phyloP scores from a whole-genome alignment of 1,140 invertebrate species.

The Ganaspis sp. region DNA sequence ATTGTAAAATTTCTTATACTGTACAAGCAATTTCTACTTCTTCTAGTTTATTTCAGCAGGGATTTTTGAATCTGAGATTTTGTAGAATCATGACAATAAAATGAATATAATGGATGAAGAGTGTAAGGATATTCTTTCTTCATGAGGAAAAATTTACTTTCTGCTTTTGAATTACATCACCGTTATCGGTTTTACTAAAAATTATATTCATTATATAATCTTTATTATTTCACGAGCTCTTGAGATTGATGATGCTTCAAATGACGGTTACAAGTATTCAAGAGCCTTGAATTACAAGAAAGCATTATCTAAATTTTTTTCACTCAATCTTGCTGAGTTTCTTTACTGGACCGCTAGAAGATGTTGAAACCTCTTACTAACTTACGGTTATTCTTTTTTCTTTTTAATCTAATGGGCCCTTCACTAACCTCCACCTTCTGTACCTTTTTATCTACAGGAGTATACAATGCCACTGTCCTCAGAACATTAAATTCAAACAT shows the following conservation, averaged over 20 bases:
- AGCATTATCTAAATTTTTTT: not conserved
- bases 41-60: too few relatives aligned
- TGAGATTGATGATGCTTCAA: not conserved
- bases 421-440: constrained; percentile 14
- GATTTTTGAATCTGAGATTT: too few relatives aligned
- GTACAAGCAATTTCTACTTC: too few relatives aligned
- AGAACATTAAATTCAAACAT: too few relatives aligned
- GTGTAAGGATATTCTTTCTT: too few relatives aligned
- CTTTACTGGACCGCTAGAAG: constrained; percentile 44
- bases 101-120: too few relatives aligned
- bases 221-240: not conserved
- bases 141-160: too few relatives aligned
- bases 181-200: not conserved
- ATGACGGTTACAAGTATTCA: not conserved
- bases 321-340: constrained; percentile 41
- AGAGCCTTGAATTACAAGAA: too few relatives aligned
- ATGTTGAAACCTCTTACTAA: constrained; percentile 44
- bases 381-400: constrained; percentile 9
- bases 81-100: too few relatives aligned
- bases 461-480: too few relatives aligned
- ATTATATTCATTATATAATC: not conserved
- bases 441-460: not conserved
- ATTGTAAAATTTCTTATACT: too few relatives aligned
- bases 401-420: not conserved
- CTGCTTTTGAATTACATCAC: not conserved